phyloP scores from a whole-genome alignment of 2,888 invertebrate species.

The Dendrolimus houi region DNA sequence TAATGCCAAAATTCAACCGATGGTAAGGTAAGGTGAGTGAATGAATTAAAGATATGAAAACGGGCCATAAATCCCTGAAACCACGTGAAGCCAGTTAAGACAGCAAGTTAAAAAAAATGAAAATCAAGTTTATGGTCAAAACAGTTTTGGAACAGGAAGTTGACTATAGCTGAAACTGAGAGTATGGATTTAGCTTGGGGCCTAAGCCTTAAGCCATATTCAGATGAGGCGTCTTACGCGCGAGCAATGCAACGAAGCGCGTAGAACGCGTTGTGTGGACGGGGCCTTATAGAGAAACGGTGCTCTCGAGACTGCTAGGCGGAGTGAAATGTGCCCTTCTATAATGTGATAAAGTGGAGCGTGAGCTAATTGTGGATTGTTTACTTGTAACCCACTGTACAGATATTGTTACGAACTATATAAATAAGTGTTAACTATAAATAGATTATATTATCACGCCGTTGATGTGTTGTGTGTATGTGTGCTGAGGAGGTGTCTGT shows the following conservation, averaged over 20 bases:
- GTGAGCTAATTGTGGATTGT: constrained; percentile 37
- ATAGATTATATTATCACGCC: constrained; percentile 45
- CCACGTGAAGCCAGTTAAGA: too few relatives aligned
- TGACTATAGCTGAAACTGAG: background rate
- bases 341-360: constrained; percentile 53
- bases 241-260: too few relatives aligned
- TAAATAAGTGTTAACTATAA: constrained; percentile 62
- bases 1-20: too few relatives aligned
- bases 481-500: constrained; percentile 31
- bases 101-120: too few relatives aligned
- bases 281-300: constrained; percentile 27
- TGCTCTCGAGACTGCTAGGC: constrained; percentile 12
- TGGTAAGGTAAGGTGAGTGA: too few relatives aligned
- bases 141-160: background rate
- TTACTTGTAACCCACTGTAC: constrained; percentile 39
- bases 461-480: constrained; percentile 39
- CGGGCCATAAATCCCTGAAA: too few relatives aligned
- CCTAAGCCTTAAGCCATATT: too few relatives aligned
- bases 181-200: background rate
- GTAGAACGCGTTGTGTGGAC: background rate
- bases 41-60: too few relatives aligned
- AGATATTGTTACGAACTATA: constrained; percentile 42
- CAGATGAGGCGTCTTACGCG: too few relatives aligned
- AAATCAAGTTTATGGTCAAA: background rate
- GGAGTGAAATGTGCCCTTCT: constrained; percentile 51